Base-by-base conservation (phyloP, 2,888 invertebrate genomes). In the Tetragonula carbonaria region DNA sequence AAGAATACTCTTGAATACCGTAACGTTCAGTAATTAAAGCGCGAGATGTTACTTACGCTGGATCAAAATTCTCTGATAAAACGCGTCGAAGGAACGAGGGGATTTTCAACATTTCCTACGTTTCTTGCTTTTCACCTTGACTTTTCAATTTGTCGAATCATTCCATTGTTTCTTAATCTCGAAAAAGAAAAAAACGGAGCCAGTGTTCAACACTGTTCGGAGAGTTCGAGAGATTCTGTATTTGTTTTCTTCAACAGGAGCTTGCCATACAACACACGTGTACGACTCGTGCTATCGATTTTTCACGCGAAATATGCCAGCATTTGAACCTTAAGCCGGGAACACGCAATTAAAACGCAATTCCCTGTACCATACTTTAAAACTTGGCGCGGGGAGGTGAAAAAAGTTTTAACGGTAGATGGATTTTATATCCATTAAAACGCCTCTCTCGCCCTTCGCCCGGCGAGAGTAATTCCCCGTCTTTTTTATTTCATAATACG, bases 351-450 rank as follows among this genome's bases (percentile, higher is more conserved):
- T 82, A 74, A 80, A 82, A 55, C 23, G 51, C 63, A 63, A 82
- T 80, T 82, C 70, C 51, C 67, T 38, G 8, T 74, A 14, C 68
- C 57, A 59, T 50, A 45, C 74, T 75, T 70, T 53, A 53, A 74
- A 82, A 82, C 23, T 82, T 74, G 45, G 23, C 33, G 65, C 23
- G 18, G 33, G 38, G 0, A 8, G 18, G 33, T 23, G 55, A 6
- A 53, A 53, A 82, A 83, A 73, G 50, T 82, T 76, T 33, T 51
- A 73, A 45, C 33, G 68, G 57, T 51, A 14, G 53, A 74, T 73
- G 57, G 77, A 83, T 82, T 81, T 81, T 81, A 59, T 53, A 74
- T 81, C 66, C 82, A 82, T 82, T 82, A 75, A 82, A 82, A 71
- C 21, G 50, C 28, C 33, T 18, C 33, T 18, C 71, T 21, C 59